A percentile compares a stretch with the other conserved stretches of the same genome.
phyloP scores from a whole-genome alignment of 2,797 vertebrate species.

The Neomorphus geoffroyi region DNA sequence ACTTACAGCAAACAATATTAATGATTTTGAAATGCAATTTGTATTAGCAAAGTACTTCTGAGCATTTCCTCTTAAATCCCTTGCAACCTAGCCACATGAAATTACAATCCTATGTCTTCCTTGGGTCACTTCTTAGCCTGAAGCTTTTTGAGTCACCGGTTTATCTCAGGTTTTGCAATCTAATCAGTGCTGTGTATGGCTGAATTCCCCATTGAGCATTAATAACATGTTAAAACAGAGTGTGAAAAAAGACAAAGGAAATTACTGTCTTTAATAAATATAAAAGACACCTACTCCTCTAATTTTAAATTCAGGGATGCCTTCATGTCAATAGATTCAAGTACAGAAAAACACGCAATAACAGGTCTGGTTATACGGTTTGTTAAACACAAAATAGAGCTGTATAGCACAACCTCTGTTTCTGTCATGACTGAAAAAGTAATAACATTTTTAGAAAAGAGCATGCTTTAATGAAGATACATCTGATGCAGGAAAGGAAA shows the following conservation, averaged over 20 bases:
- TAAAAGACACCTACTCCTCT: not conserved
- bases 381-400: constrained; percentile 50
- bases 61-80: not conserved
- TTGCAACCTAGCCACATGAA: constrained; percentile 11
- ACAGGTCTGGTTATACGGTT: constrained; percentile 29
- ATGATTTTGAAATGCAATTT: not conserved
- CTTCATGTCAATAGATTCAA: constrained; percentile 9
- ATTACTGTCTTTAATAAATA: constrained; percentile 25
- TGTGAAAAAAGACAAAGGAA: constrained; percentile 38
- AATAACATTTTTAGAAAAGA: constrained; percentile 43
- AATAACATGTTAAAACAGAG: constrained; percentile 5
- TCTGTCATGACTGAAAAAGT: constrained; percentile 39
- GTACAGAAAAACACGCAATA: constrained; percentile 25
- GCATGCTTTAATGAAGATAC: constrained; percentile 29
- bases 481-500: not conserved
- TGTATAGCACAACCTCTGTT: constrained; percentile 22
- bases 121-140: not conserved
- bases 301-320: constrained; percentile 45
- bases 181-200: not conserved
- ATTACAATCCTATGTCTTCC: not conserved
- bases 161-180: constrained; percentile 17
- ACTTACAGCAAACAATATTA: not conserved
- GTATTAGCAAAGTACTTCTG: not conserved
- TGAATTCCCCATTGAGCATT: constrained; percentile 1
- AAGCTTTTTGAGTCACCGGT: not conserved